These are phyloP conservation scores for Amphibalanus amphitrite DNA, from an alignment of 1,140 invertebrate species.

Conservation along the genomic window DNA sequence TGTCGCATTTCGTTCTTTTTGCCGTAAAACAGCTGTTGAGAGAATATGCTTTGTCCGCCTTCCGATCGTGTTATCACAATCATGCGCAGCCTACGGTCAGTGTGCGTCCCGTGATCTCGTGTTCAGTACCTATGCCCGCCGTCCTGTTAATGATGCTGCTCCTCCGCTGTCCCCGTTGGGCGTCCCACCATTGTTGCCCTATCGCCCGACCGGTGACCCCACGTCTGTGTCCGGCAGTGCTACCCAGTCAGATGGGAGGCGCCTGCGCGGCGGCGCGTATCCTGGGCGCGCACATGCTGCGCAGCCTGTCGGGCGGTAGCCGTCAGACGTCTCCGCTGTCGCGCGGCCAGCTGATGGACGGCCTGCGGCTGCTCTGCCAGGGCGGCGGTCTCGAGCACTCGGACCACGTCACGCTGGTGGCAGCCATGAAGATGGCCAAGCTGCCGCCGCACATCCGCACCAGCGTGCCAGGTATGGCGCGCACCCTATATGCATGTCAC, in stretches of 20 bases:
- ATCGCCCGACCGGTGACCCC: slow-evolving; percentile 6
- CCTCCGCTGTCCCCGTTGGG: no score
- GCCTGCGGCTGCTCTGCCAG: slow-evolving; percentile 39
- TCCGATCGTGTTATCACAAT: no score
- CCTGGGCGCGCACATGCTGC: slow-evolving; percentile 36
- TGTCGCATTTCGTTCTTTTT: no score
- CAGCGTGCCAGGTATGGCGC: slow-evolving; percentile 21
- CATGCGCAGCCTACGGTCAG: no score
- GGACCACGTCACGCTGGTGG: slow-evolving; percentile 41
- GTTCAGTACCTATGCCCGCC: no score
- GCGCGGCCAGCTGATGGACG: slow-evolving; percentile 35
- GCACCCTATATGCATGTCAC: no score
- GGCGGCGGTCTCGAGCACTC: slow-evolving; percentile 35
- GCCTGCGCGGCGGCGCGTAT: slow-evolving; percentile 38
- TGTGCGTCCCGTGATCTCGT: no score
- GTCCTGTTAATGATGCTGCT: no score
- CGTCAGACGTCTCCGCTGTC: slow-evolving; percentile 21
- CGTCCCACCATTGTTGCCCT: no score
- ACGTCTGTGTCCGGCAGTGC: slow-evolving; percentile 31
- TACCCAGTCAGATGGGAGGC: slow-evolving; percentile 38
- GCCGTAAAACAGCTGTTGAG: no score
- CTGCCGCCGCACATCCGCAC: slow-evolving; percentile 38
- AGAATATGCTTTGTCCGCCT: no score
- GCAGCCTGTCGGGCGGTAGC: slow-evolving; percentile 28
- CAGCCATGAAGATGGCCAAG: slow-evolving; percentile 47